Evolutionary conservation across 2,888 invertebrate species (phyloP).

Genomic region (Lasioglossum oenotherae): DNA sequence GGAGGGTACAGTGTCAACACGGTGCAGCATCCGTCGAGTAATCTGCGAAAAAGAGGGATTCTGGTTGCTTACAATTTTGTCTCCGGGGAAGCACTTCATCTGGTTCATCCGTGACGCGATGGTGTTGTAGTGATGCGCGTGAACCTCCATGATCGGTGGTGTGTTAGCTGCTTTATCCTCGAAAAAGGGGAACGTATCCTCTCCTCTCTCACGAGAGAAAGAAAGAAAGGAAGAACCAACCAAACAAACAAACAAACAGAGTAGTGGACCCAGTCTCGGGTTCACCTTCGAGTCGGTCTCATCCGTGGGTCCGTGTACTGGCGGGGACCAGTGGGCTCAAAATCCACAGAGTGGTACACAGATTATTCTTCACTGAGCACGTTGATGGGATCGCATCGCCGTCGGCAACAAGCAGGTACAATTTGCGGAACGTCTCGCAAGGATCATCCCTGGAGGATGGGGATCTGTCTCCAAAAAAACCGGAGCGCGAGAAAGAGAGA

Average conservation of each 20-base stretch:
- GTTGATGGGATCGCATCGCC: slow-evolving; percentile 1
- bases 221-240: background rate
- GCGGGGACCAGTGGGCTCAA: background rate
- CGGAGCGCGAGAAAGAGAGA: background rate
- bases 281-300: slow-evolving; percentile 59
- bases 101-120: slow-evolving; percentile 82
- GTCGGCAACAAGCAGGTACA: slow-evolving; percentile 2
- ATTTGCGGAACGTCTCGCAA: background rate
- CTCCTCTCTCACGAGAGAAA: background rate
- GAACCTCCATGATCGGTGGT: slow-evolving; percentile 80
- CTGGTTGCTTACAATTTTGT: slow-evolving; percentile 79
- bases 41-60: background rate
- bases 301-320: slow-evolving; percentile 34
- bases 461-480: slow-evolving; percentile 14
- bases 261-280: slow-evolving; percentile 20
- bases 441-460: background rate
- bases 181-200: slow-evolving; percentile 3
- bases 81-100: slow-evolving; percentile 82
- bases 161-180: background rate
- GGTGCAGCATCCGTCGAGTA: slow-evolving; percentile 1
- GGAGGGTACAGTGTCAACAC: background rate
- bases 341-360: background rate
- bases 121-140: slow-evolving; percentile 81
- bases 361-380: slow-evolving; percentile 10
- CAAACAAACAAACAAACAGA: background rate